Conservation (phyloP, 2,113 vertebrate species). For the Menidia beryllina region DNA sequence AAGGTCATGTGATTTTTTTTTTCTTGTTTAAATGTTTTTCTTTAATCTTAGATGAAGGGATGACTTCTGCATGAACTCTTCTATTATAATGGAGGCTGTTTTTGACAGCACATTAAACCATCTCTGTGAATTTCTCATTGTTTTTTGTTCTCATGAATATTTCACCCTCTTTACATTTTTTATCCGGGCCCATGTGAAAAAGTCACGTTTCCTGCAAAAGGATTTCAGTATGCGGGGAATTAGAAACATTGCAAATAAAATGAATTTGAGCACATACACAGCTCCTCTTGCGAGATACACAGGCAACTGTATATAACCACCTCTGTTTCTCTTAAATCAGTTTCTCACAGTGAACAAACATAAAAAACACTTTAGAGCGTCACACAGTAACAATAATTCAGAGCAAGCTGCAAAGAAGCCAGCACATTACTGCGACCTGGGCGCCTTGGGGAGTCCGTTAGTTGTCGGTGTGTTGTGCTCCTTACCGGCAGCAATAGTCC, state of each 20-base stretch:
- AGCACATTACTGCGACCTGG: constrained; percentile 20
- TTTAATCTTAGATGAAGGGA: neutral
- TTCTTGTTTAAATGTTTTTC: neutral
- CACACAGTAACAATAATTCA: constrained; percentile 28
- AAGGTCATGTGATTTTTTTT: neutral
- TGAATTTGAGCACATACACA: neutral
- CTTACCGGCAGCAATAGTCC: constrained; percentile 38
- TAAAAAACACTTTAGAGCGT: neutral
- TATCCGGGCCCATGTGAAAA: neutral
- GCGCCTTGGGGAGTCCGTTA: constrained; percentile 31
- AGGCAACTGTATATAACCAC: neutral
- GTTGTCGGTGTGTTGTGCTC: constrained; percentile 24
- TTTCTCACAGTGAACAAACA: neutral
- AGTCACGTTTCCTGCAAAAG: neutral
- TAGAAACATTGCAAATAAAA: neutral
- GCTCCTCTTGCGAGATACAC: neutral
- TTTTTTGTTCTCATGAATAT: constrained; percentile 14
- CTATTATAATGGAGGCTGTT: neutral
- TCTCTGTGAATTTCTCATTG: constrained; percentile 4
- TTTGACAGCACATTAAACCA: neutral
- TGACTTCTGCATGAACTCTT: neutral
- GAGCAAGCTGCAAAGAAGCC: constrained; percentile 9
- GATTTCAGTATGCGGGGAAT: neutral
- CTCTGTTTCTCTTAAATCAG: neutral
- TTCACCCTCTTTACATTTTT: neutral